phyloP scores from a whole-genome alignment of 2,113 vertebrate genomes.

The Brachyhypopomus gauderio region DNA sequence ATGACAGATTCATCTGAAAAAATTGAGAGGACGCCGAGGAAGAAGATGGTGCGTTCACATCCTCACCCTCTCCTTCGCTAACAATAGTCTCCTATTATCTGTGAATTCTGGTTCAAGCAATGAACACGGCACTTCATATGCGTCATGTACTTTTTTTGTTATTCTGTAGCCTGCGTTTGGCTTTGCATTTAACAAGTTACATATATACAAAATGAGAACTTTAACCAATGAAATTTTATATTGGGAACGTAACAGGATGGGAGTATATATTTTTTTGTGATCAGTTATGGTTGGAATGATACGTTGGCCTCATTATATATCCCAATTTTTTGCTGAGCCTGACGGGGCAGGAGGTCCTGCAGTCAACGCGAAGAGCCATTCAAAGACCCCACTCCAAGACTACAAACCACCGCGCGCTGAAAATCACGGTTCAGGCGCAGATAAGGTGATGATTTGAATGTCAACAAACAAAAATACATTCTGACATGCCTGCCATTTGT shows the following conservation, averaged over 20 bases:
- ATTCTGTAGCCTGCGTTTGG: too few relatives aligned
- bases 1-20: neutral
- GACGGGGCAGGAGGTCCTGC: neutral
- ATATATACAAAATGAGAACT: too few relatives aligned
- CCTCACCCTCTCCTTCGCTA: too few relatives aligned
- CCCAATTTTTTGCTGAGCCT: constrained; percentile 2
- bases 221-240: too few relatives aligned
- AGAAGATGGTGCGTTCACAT: neutral
- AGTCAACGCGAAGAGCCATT: neutral
- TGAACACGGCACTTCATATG: too few relatives aligned
- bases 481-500: neutral
- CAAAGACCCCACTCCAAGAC: neutral
- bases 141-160: too few relatives aligned
- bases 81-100: too few relatives aligned
- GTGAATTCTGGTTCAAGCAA: too few relatives aligned
- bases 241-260: too few relatives aligned
- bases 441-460: neutral
- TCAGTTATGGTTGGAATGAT: too few relatives aligned
- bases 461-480: constrained; percentile 1
- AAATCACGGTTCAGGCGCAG: neutral
- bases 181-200: too few relatives aligned
- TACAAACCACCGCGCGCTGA: neutral
- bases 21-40: neutral
- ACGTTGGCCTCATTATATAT: neutral
- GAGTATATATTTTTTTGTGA: too few relatives aligned